Base-by-base conservation (phyloP, 2,113 vertebrate genomes). In the Apistogramma diplotaenia region DNA sequence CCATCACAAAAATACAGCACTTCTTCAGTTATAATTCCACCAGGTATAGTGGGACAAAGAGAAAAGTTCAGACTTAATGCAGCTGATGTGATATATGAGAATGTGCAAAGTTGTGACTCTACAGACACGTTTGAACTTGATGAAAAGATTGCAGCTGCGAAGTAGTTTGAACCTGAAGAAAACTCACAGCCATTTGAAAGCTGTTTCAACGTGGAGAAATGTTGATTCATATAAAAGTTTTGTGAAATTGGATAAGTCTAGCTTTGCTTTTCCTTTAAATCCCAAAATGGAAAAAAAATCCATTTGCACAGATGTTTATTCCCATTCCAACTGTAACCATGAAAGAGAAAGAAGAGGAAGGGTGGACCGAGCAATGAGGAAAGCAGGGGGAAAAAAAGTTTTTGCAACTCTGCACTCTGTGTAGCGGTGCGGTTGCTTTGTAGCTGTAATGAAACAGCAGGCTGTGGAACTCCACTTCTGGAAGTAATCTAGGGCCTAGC, bases 391-490 rank as follows among this genome's bases (percentile, higher is more conserved):
- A 67, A 19, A 59, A 76, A 67, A 74, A 67, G 65, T 84, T 91
- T 91, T 62, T 92, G 91, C 89, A 91, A 92, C 79, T 89, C 87
- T 85, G 90, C 91, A 90, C 86, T 89, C 84, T 86, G 86, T 87
- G 90, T 88, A 89, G 87, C 81, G 10, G 49, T 92, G 93, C 51
- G 92, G 93, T 92, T 15, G 85, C 87, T 93, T 93, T 94, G 92
- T 90, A 89, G 87, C 87, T 90, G 81, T 87, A 92, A 94, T 93
- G 91, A 94, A 93, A 92, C 90, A 83, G 90, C 88, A 85, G 84
- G 82, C 85, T 85, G 85, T 88, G 89, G 87, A 85, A 74, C 86
- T 82, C 35, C 3, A 85, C 89, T 91, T 93, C 92, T 94, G 93
- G 93, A 92, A 94, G 90, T 88, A 92, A 94, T 94, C 91, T 90